Base-by-base conservation (phyloP, 2,113 vertebrate genomes). In the Notarius lentiginosus region DNA sequence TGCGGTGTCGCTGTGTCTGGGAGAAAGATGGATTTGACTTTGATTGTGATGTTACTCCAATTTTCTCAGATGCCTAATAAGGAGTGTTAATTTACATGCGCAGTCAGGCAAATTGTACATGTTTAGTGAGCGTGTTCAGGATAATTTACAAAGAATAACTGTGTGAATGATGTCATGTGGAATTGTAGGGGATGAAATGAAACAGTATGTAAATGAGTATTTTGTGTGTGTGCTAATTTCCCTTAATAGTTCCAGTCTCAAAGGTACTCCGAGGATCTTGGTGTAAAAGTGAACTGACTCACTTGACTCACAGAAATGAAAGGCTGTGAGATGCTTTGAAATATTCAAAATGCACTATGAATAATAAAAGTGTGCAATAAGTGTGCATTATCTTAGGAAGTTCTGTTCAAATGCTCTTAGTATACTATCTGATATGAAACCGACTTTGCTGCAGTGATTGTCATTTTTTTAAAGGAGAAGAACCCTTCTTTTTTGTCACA, bases 1-100 rank as follows among this genome's bases (percentile, higher is more conserved):
- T 73, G 27, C 53, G n/a, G 27, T 56, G 86, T 72, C 41, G 60
- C 58, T 60, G 51, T 61, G 51, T 56, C 70, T 85, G 63, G 27
- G 68, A 82, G 47, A 24, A 58, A 56, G 14, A 66, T 55, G 11
- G 41, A 58, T 83, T 10, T 2, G 41, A 34, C 70, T 72, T 11
- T 14, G 9, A 75, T 41, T 41, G 41, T 41, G 41, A 41, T 41
- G 41, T 41, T 41, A 41, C 41, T 41, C 4, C 41, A 41, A 41
- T 41, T 41, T 41, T 41, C 41, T 2, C 34, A 34, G 75, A 53
- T 55, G 6, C 51, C 12, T 55, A 79, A 7, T 27, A 17, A 56
- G 51, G 2, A 55, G 24, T 27, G 14, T 75, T 24, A 10, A 51
- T 24, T 75, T 22, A 17, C 14, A 4, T 47, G 34, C 47, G 2